A percentile compares a stretch with the other conserved stretches of the same genome.
phyloP scores from a whole-genome alignment of 2,888 invertebrate genomes.

The Cyclophora albipunctata region DNA sequence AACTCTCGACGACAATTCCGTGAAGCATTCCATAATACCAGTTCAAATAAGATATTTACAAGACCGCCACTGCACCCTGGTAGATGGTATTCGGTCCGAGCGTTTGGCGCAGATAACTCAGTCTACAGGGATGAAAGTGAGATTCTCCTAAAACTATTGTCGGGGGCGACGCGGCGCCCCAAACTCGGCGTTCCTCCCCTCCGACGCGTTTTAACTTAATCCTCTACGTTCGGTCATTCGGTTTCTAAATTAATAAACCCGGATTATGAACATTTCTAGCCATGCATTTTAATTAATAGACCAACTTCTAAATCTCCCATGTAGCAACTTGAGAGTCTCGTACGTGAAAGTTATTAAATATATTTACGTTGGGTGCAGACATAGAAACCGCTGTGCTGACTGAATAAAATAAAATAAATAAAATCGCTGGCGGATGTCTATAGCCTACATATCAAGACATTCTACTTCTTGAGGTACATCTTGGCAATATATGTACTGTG shows the following conservation, averaged over 20 bases:
- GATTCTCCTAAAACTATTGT: slow-evolving; percentile 14
- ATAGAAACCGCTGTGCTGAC: no score
- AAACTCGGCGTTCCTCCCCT: slow-evolving; percentile 2
- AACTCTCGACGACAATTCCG: slow-evolving; percentile 1
- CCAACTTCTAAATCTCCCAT: no score
- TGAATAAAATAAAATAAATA: no score
- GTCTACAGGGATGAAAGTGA: slow-evolving; percentile 11
- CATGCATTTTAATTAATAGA: background rate
- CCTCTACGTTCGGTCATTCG: slow-evolving; percentile 6
- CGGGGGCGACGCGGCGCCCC: slow-evolving; percentile 11
- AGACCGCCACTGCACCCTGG: slow-evolving; percentile 7
- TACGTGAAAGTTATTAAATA: no score
- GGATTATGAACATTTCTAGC: background rate
- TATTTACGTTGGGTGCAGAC: no score
- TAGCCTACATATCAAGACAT: background rate
- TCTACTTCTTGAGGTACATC: no score
- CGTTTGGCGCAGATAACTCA: slow-evolving; percentile 6
- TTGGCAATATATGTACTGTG: no score
- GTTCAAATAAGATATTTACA: slow-evolving; percentile 9
- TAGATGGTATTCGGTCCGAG: background rate
- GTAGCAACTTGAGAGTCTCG: no score
- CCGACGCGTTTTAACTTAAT: slow-evolving; percentile 10
- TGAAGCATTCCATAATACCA: slow-evolving; percentile 4
- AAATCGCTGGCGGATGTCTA: background rate
- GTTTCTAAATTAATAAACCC: slow-evolving; percentile 6